Percentiles rank a stretch among this genome's conserved stretches.
phyloP scores from a whole-genome alignment of 2,797 vertebrate genomes.

The Ctenochaetus hawaiiensis region DNA sequence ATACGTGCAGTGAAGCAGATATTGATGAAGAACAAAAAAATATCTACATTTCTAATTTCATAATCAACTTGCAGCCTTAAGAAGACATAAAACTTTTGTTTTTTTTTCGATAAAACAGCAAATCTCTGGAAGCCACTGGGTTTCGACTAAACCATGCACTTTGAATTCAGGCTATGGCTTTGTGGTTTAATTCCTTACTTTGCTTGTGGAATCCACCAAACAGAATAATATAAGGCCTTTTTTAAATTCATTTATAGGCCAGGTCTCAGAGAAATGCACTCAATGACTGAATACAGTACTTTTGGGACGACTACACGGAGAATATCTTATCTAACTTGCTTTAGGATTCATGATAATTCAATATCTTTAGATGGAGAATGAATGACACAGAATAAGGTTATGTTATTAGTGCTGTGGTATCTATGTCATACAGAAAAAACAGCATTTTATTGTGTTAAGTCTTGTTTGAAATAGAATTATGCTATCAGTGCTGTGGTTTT shows the following conservation, averaged over 20 bases:
- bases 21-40: neutral
- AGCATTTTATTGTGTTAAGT: conserved; percentile 80
- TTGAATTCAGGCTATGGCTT: conserved; percentile 64
- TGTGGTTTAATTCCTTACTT: conserved; percentile 65
- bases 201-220: conserved; percentile 80
- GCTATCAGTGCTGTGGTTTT: conserved; percentile 78
- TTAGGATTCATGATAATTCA: conserved; percentile 79
- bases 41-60: neutral
- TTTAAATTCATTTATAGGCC: conserved; percentile 71
- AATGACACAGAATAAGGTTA: conserved; percentile 79
- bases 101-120: conserved; percentile 15
- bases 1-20: neutral
- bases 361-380: conserved; percentile 79
- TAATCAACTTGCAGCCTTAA: neutral
- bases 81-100: neutral
- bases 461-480: conserved; percentile 78
- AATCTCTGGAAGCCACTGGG: conserved; percentile 4
- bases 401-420: conserved; percentile 79
- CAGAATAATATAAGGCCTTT: conserved; percentile 68
- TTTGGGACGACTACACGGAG: conserved; percentile 70
- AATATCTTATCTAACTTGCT: conserved; percentile 78
- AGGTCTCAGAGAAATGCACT: conserved; percentile 68
- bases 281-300: conserved; percentile 69
- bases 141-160: conserved; percentile 37
- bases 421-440: conserved; percentile 74